Evolutionary conservation across 2,113 vertebrate genomes (phyloP), one percentile per base, ranked within the genome.

Genomic region (Pterocles burchelli): DNA sequence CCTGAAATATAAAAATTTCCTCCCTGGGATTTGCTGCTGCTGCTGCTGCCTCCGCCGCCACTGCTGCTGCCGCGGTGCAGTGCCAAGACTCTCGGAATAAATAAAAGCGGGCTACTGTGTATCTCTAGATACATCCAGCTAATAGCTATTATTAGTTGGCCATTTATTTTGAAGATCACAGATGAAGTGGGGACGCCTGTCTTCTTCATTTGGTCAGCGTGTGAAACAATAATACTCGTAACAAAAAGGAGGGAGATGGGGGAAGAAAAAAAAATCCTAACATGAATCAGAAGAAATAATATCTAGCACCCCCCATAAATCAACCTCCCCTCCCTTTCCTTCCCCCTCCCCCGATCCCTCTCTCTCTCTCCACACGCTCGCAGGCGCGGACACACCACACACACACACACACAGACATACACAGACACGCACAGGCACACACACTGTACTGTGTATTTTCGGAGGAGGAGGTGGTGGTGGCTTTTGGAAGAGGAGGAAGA

Each of bases 41-140:
- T 85, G 93, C 96, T 95, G 96, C 97, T 62, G 89, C 89, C 85
- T 65, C 97, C 33, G 33, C 87, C 91, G 91, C 97, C 96, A 67
- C 96, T 95, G 96, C 97, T 97, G 97, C 98, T 91, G 96, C 96
- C 89, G 96, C 96, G 95, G 97, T 96, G 97, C 96, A 98, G 98
- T 95, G 97, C 98, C 98, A 98, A 96, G 97, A 97, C 96, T 96
- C 97, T 97, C 86, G 97, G 98, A 97, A 98, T 98, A 98, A 97
- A 98, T 98, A 97, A 97, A 94, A 95, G 83, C 93, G 92, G 97
- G 96, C 96, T 97, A 83, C 97, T 90, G 95, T 97, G 93, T 95
- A 86, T 92, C 94, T 92, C 70, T 90, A 91, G 87, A 70, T 96
- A 41, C 91, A 68, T 52, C 88, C 90, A 68, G 85, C 90, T 96